A percentile compares a stretch with the other conserved stretches of the same genome.
phyloP scores from a whole-genome alignment of 2,888 invertebrate genomes.

The Mystacides longicornis region DNA sequence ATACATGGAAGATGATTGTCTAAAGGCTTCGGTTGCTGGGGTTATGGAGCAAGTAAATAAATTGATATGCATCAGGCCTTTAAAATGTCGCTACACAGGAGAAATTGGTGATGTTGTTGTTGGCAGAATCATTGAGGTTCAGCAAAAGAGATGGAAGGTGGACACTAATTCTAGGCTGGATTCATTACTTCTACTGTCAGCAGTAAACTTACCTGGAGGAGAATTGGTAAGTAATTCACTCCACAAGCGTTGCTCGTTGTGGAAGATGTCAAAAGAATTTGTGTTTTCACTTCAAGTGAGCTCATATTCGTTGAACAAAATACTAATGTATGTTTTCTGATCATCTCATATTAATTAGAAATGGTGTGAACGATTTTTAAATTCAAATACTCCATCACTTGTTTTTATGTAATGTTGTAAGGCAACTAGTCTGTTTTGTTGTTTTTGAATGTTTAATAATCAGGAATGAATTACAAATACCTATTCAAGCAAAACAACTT shows the following conservation, averaged over 20 bases:
- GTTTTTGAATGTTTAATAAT: too few relatives aligned
- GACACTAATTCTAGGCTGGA: slow-evolving; percentile 88
- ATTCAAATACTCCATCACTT: too few relatives aligned
- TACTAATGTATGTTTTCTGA: too few relatives aligned
- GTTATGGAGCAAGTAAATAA: slow-evolving; percentile 92
- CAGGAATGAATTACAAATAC: too few relatives aligned
- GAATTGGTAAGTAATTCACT: slow-evolving; percentile 61
- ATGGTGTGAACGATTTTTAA: too few relatives aligned
- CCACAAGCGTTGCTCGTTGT: not conserved
- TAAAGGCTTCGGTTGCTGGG: slow-evolving; percentile 92
- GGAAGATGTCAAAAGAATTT: too few relatives aligned
- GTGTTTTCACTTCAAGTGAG: too few relatives aligned
- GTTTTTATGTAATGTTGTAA: too few relatives aligned
- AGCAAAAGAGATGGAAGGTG: slow-evolving; percentile 91
- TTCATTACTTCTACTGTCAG: slow-evolving; percentile 78
- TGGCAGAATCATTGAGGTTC: slow-evolving; percentile 89
- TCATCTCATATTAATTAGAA: too few relatives aligned
- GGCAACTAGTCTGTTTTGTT: too few relatives aligned
- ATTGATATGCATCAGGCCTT: slow-evolving; percentile 81
- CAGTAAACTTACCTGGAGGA: slow-evolving; percentile 95
- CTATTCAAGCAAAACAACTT: too few relatives aligned
- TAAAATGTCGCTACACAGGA: slow-evolving; percentile 85
- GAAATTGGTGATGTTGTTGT: slow-evolving; percentile 97
- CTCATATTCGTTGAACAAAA: too few relatives aligned
- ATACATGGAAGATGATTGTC: slow-evolving; percentile 72